Conservation (phyloP, 2,888 invertebrate species). For the Acanthoscelides obtectus region DNA sequence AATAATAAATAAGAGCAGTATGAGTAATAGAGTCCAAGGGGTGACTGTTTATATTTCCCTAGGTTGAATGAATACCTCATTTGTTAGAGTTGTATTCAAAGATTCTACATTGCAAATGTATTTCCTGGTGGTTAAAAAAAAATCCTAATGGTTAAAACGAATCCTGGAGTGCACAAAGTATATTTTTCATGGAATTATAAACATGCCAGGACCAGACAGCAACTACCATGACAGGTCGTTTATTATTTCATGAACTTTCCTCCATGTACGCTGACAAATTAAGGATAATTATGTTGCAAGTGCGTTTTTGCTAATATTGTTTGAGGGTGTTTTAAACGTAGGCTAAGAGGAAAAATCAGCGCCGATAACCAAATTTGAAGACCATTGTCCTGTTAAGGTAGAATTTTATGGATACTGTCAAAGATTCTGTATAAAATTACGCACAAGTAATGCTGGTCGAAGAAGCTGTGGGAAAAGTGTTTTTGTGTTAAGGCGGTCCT, state of each 20-base stretch:
- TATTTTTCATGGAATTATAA: slow-evolving; percentile 4
- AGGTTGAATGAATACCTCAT: no score
- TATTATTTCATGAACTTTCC: slow-evolving; percentile 13
- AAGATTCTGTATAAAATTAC: no score
- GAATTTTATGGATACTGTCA: no score
- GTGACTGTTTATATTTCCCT: no score
- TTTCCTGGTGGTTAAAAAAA: not conserved
- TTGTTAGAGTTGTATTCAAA: no score
- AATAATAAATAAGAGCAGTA: no score
- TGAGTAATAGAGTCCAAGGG: no score
- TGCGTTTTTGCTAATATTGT: not conserved
- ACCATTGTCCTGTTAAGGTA: no score
- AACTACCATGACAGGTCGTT: slow-evolving; percentile 8
- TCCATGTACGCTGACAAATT: slow-evolving; percentile 12
- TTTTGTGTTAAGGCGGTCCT: no score
- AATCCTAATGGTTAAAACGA: not conserved
- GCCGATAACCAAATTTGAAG: no score
- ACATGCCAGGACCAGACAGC: slow-evolving; percentile 9
- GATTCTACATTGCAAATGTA: not conserved
- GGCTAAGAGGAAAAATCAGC: not conserved
- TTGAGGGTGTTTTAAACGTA: not conserved
- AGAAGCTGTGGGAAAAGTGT: no score
- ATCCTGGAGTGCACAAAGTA: not conserved
- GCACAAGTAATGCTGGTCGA: no score
- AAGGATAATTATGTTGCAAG: slow-evolving; percentile 4